Evolutionary conservation across 1,140 invertebrate species (phyloP), one percentile per base, ranked within the genome.

Genomic region (Leptestheria dahalacensis): DNA sequence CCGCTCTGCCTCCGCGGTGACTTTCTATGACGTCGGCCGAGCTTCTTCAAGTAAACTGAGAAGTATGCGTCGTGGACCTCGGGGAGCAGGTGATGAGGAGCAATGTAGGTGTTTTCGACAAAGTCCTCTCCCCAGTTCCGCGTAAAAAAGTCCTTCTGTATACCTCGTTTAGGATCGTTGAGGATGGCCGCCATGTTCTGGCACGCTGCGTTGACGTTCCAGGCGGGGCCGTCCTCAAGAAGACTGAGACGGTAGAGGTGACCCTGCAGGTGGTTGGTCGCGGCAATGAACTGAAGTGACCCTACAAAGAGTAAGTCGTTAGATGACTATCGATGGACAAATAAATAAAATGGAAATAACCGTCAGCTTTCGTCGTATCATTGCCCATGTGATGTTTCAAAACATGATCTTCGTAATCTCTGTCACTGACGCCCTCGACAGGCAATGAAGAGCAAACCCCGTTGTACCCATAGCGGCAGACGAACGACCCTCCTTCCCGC

Each of bases 101-200:
- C 78, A 67, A 96, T 81, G 18, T 82, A 77, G 24, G 76, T 72
- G 65, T 83, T 84, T 62, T 95, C 91, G 6, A 94, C 79, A 74
- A 97, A 97, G 60, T 80, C 79, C 67, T 96, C 92, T 47, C 96
- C 95, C 96, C 96, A 99, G 63, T 91, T 94, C 72, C 91, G 92
- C 1, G 93, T 96, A 67, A 99, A 93, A 66, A 99, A 92, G 69
- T 94, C 90, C 66, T 73, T 75, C 75, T 72, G 88, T 72, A 90
- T 91, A 57, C 88, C 85, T 66, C 84, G 83, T 52, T 85, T 83
- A 0, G 96, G 95, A 76, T 99, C 94, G 75, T 97, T 96, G 25
- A 99, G 77, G 58, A 96, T 91, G 54, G 94, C 91, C 23, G 95
- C 89, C 63, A 99, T 77, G 74, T 98, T 98, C 73, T 96, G 91